These are phyloP conservation scores for Reticulitermes lucifugus DNA, from an alignment of 2,888 invertebrate species.

Conservation along the genomic window DNA sequence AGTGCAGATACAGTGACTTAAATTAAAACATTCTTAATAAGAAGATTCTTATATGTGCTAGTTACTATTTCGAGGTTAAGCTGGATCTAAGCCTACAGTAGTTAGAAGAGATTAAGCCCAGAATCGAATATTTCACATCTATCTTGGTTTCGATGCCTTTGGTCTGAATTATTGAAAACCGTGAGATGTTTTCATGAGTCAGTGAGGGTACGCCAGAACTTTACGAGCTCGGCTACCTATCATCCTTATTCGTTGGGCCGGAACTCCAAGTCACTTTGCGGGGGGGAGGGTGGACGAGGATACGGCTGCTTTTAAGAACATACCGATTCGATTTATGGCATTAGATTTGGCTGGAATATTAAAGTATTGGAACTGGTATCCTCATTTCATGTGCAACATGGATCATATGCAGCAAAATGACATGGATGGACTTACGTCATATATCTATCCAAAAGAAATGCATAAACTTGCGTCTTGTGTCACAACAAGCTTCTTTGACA, in stretches of 20 bases:
- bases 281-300: neutral
- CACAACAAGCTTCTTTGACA: too few relatives aligned
- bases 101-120: too few relatives aligned
- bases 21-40: too few relatives aligned
- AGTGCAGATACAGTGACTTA: too few relatives aligned
- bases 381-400: neutral
- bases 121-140: too few relatives aligned
- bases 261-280: slow-evolving; percentile 21
- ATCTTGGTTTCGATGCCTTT: too few relatives aligned
- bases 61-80: too few relatives aligned
- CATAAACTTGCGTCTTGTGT: too few relatives aligned
- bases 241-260: slow-evolving; percentile 34
- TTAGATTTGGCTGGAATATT: slow-evolving; percentile 39
- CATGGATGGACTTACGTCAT: neutral
- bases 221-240: slow-evolving; percentile 45
- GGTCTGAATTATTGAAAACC: neutral
- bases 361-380: slow-evolving; percentile 27
- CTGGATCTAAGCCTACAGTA: too few relatives aligned
- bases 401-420: neutral
- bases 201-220: slow-evolving; percentile 16
- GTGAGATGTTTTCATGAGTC: neutral
- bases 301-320: slow-evolving; percentile 31
- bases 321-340: slow-evolving; percentile 45
- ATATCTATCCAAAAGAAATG: neutral
- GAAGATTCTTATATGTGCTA: too few relatives aligned